A percentile compares a stretch with the other conserved stretches of the same genome.
Conservation (phyloP, 2,888 invertebrate species). For the Leucophenga maculata region DNA sequence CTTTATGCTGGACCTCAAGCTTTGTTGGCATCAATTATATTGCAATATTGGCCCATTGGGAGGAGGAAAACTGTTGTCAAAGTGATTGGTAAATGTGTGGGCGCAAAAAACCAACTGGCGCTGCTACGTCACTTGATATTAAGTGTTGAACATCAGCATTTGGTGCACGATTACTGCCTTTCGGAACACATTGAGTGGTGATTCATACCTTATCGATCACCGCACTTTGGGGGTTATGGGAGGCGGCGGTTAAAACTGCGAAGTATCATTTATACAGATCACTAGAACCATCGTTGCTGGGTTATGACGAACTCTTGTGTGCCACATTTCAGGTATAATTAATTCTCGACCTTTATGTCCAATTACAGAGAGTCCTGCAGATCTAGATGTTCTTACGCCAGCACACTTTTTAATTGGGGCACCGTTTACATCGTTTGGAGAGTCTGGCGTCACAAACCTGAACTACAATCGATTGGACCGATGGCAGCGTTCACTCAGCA, state of each 20-base stretch:
- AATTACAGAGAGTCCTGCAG: constrained; percentile 3
- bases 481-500: constrained; percentile 39
- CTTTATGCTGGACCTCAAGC: constrained; percentile 22
- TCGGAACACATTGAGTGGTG: constrained; percentile 5
- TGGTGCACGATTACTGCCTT: constrained; percentile 25
- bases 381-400: constrained; percentile 22
- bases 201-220: constrained; percentile 31
- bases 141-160: constrained; percentile 20
- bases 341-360: constrained; percentile 30
- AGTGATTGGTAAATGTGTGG: background rate
- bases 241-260: too few relatives aligned
- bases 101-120: constrained; percentile 3
- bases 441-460: constrained; percentile 42
- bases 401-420: constrained; percentile 25
- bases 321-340: constrained; percentile 31
- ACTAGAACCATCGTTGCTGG: too few relatives aligned
- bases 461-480: constrained; percentile 29
- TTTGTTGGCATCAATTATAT: background rate
- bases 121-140: constrained; percentile 22
- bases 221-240: constrained; percentile 35
- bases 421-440: constrained; percentile 15
- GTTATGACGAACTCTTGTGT: too few relatives aligned
- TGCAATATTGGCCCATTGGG: constrained; percentile 34
- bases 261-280: too few relatives aligned
- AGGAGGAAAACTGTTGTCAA: background rate